Base-by-base conservation (phyloP, 64 coral and sea anemone species). In the Actinia equina region DNA sequence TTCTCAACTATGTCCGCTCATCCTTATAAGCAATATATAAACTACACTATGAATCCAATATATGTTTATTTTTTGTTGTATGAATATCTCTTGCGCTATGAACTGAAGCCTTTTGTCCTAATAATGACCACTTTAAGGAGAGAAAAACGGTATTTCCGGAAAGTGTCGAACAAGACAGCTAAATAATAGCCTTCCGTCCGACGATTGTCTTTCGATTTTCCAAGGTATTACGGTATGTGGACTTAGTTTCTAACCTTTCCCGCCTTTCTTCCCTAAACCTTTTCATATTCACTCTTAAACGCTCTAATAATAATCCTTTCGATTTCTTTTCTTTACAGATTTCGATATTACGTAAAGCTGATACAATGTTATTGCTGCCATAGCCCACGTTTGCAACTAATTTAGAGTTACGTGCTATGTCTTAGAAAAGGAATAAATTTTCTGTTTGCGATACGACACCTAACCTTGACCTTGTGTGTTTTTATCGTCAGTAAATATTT, bases 391-490 rank as follows among this genome's bases (percentile, higher is more conserved):
- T 65, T 65, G 19, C 19, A 4, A 23, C 15, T 65, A 9, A 65
- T 23, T 65, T 65, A 15, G 17, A 15, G 15, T 5, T 19, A 60
- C 59, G 59, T 60, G 59, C 18, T 60, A 60, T 9, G 5, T 65
- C 2, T 2, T 25, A 71, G 23, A 71, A 71, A 3, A 37, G 23
- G 12, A 74, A 26, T 27, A 3, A 74, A 74, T 41, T 14, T 74
- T 41, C 7, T 27, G 26, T 74, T 74, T 41, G 9, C 2, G 2
- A 41, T 74, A 8, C n/a, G 13, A 41, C 69, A 41, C 26, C 62
- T 74, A 18, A 74, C 69, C 69, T 74, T 74, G 69, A 26, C n/a
- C 69, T 74, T 37, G 25, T 65, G 62, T 65, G 62, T 74, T n/a
- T 13, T 30, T 14, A 41, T 41, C 69, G n/a, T 15, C 26, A 26